Evolutionary conservation across 2,113 vertebrate species (phyloP).

Genomic region (Melanerpes formicivorus): DNA sequence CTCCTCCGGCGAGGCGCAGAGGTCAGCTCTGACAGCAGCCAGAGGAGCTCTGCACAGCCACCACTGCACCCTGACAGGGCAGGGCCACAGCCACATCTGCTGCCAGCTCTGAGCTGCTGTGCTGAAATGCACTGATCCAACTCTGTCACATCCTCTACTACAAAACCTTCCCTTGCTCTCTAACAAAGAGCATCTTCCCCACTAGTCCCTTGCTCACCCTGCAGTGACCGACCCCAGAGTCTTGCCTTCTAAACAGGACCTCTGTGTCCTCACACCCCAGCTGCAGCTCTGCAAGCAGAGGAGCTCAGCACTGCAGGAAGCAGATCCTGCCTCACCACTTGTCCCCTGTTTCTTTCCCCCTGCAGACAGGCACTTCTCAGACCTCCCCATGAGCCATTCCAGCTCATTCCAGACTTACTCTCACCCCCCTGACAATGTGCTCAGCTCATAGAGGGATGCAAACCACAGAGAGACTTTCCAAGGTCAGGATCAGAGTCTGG

Average conservation of each 20-base stretch:
- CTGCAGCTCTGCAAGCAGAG: background rate
- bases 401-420: background rate
- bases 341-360: background rate
- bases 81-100: background rate
- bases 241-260: background rate
- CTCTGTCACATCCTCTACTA: background rate
- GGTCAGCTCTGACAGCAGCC: background rate
- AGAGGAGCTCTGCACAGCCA: background rate
- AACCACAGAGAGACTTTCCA: background rate
- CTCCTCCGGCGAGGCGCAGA: accelerated
- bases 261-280: background rate
- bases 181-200: background rate
- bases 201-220: background rate
- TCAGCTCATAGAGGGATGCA: background rate
- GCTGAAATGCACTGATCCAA: background rate
- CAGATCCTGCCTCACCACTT: background rate
- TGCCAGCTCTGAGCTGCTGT: background rate
- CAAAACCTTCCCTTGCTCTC: background rate
- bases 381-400: background rate
- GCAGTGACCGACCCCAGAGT: background rate
- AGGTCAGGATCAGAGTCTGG: background rate
- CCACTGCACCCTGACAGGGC: accelerated
- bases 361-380: background rate
- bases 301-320: background rate
- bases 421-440: accelerated